Base-by-base conservation (phyloP, 1,140 invertebrate species). In the Neodiprion fabricii region DNA sequence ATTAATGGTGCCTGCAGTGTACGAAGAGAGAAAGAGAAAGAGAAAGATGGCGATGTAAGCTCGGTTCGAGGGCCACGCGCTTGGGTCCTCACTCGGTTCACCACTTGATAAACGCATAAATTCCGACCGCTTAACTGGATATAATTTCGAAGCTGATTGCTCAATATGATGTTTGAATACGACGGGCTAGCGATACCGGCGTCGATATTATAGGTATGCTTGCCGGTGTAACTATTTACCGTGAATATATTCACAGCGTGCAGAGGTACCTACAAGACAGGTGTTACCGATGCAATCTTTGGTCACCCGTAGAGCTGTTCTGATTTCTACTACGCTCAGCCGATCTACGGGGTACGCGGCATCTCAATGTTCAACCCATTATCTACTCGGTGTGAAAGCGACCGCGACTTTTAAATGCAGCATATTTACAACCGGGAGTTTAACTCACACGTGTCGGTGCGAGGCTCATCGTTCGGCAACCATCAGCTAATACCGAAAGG, bases 131-230 rank as follows among this genome's bases (percentile, higher is more conserved):
- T 61, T 61, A 61, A 61, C 53, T 61, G 53, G 53, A 61, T 61
- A 61, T 61, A 61, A 61, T 61, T 61, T 61, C n/a, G 53, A 14
- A 61, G 53, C 53, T 61, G 53, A 61, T 61, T 61, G 53, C 53
- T 61, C 53, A 61, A 61, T 61, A 17, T 17, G 11, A 17, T 61
- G 11, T 61, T 61, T 17, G 53, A 40, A 40, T 40, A 40, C 28
- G 28, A 1, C 28, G 28, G 2, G 28, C 28, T 40, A 40, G 28
- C 28, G 28, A 40, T 40, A 40, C 28, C 28, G 28, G 28, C 28
- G 28, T 40, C 28, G 28, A 40, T 40, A 5, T 40, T 40, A 40
- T 5, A 40, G 28, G 28, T 40, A 40, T 40, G 53, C 53, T 61
- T 61, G 28, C n/a, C 53, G 53, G 53, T 61, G 11, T 12, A 17